These are phyloP conservation scores for Cataglyphis altisquamis DNA, from an alignment of 2,888 invertebrate species.

Conservation along the genomic window DNA sequence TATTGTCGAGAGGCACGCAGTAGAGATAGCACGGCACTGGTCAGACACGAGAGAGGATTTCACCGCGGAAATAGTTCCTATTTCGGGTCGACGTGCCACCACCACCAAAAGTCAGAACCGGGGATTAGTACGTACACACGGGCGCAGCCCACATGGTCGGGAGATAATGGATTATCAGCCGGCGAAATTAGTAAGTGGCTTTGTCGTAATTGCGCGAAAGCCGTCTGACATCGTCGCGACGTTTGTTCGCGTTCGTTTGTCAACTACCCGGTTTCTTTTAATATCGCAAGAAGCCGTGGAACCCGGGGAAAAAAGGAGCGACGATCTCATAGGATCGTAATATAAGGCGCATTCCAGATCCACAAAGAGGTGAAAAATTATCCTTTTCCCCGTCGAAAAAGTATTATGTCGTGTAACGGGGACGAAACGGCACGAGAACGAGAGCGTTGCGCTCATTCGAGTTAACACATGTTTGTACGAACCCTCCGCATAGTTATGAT, in stretches of 20 bases:
- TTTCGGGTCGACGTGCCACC: slow-evolving; percentile 43
- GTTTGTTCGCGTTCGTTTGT: slow-evolving; percentile 64
- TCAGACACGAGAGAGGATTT: slow-evolving; percentile 44
- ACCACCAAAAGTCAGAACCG: slow-evolving; percentile 60
- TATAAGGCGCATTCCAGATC: slow-evolving; percentile 18
- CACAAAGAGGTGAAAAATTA: slow-evolving; percentile 27
- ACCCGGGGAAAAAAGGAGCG: not conserved
- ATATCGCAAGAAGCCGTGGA: slow-evolving; percentile 54
- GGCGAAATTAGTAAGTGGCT: slow-evolving; percentile 79
- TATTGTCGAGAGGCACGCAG: slow-evolving; percentile 9
- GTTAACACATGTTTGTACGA: slow-evolving; percentile 61
- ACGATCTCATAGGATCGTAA: not conserved
- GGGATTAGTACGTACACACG: slow-evolving; percentile 68
- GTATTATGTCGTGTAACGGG: slow-evolving; percentile 39
- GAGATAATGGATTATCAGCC: slow-evolving; percentile 78
- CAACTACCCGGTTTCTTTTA: slow-evolving; percentile 68
- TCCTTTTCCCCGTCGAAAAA: not conserved
- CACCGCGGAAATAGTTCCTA: slow-evolving; percentile 10
- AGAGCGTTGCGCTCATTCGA: slow-evolving; percentile 2
- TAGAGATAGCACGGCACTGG: slow-evolving; percentile 33
- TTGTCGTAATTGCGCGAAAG: slow-evolving; percentile 70
- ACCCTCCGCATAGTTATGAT: slow-evolving; percentile 55
- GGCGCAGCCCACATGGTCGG: slow-evolving; percentile 34
- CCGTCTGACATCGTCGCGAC: slow-evolving; percentile 22
- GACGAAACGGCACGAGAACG: slow-evolving; percentile 5